phyloP scores from a whole-genome alignment of 2,797 vertebrate genomes.

The Gymnocypris eckloni region DNA sequence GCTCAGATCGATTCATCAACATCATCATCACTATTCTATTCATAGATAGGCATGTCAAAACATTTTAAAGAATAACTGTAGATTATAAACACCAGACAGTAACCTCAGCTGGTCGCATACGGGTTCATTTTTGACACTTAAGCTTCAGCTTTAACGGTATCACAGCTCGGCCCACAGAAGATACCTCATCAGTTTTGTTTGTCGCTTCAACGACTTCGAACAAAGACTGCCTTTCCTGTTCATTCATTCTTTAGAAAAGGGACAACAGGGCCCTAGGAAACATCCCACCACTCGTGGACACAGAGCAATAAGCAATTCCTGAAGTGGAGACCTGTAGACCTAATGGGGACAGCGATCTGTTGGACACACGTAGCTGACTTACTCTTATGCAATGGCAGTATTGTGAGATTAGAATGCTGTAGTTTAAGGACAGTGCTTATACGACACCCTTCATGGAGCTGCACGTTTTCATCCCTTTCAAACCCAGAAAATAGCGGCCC shows the following conservation, averaged over 20 bases:
- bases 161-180: conserved; percentile 69
- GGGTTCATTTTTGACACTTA: conserved; percentile 21
- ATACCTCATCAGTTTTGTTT: conserved; percentile 63
- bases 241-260: conserved; percentile 73
- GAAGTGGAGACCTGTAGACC: conserved; percentile 81
- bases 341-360: conserved; percentile 77
- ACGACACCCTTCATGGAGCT: conserved; percentile 97
- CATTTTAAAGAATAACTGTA: background rate
- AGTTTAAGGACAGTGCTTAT: conserved; percentile 92
- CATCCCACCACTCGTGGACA: conserved; percentile 79
- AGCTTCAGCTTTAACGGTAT: conserved; percentile 64
- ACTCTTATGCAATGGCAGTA: conserved; percentile 88
- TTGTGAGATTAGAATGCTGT: conserved; percentile 85
- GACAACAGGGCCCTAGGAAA: conserved; percentile 72
- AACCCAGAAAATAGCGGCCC: conserved; percentile 82
- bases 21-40: conserved; percentile 19
- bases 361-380: conserved; percentile 83
- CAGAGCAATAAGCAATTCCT: conserved; percentile 84
- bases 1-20: conserved; percentile 23
- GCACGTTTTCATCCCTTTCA: conserved; percentile 99
- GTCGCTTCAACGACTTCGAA: conserved; percentile 68
- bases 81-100: background rate
- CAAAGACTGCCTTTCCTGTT: conserved; percentile 77
- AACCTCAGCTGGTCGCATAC: conserved; percentile 45
- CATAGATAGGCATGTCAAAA: background rate